Base-by-base conservation (phyloP, 1,140 invertebrate genomes). In the Papilio aristodemus region DNA sequence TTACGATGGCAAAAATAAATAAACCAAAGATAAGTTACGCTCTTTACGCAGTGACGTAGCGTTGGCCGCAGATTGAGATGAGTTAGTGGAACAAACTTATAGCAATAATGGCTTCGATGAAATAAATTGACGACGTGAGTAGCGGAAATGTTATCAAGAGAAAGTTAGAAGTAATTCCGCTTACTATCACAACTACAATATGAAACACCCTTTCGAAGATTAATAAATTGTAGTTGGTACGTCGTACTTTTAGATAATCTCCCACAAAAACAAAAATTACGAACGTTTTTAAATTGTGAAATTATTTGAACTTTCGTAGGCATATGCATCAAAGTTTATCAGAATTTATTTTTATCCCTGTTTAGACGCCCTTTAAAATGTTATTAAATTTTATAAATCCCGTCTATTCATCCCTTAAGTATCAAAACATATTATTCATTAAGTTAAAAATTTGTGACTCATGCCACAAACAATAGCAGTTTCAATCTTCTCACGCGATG, bases 81-180 rank as follows among this genome's bases (percentile, higher is more conserved):
- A 66, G 63, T 66, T 66, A 50, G 63, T 50, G 63, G 50, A 50
- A 66, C 63, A 66, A 72, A 72, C 60, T 72, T 71, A 71, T 72
- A 68, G 68, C 68, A 67, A 69, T 68, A 75, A 71, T 70, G 39
- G 60, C 25, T 71, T 67, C 70, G 64, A 72, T 71, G 68, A 72
- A 66, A 68, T 69, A 70, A 41, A 66, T 50, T 66, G 63, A 25
- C 63, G 69, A 70, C 60, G 59, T 71, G 67, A 72, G 41, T 70
- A 58, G 46, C 71, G 43, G 36, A 68, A 64, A 46, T 46, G 25
- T 22, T 57, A 66, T 63, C 64, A 62, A 57, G 22, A 22, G 22
- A 63, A 66, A 66, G 54, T 66, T 57, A 67, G 60, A 39, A 63
- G 25, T 32, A 41, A 66, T n/a, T 27, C 36, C 32, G 36, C 27